Percentiles rank a stretch among this genome's conserved stretches.
Conservation (phyloP, 2,888 invertebrate genomes). For the Lasioglossum zephyrum region DNA sequence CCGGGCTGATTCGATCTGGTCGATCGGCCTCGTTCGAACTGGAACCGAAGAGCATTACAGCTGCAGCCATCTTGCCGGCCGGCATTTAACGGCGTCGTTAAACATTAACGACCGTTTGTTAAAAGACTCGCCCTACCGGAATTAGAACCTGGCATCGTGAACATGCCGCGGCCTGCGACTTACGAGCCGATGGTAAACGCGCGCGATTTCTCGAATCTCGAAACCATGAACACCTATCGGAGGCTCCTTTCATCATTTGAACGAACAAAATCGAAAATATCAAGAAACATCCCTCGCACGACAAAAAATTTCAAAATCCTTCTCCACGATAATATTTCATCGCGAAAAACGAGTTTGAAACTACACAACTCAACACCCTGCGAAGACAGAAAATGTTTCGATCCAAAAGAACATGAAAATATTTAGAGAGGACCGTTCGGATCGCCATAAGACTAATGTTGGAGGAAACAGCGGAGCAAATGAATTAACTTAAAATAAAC, state of each 20-base stretch:
- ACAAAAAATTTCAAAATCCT: not conserved
- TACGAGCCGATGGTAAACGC: conserved; percentile 54
- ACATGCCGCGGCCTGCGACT: conserved; percentile 51
- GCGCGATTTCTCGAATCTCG: conserved; percentile 46
- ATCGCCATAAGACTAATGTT: not conserved
- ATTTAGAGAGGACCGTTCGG: not conserved
- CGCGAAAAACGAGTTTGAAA: not conserved
- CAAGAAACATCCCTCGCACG: not conserved
- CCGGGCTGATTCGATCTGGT: conserved; percentile 24
- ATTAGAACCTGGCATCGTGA: conserved; percentile 73
- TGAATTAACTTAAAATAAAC: conserved; percentile 14
- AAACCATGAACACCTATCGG: not conserved
- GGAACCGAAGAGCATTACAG: conserved; percentile 73
- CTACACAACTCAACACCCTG: not conserved
- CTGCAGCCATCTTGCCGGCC: conserved; percentile 81
- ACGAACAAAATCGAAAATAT: not conserved
- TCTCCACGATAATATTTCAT: not conserved
- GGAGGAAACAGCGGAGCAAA: not conserved
- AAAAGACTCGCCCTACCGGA: conserved; percentile 76
- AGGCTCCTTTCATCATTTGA: not conserved
- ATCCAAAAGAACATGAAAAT: not conserved
- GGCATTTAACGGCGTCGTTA: conserved; percentile 80
- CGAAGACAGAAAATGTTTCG: not conserved
- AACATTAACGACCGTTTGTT: conserved; percentile 81
- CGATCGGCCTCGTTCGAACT: conserved; percentile 42